Evolutionary conservation across 2,888 invertebrate genomes (phyloP), one percentile per base, ranked within the genome.

Genomic region (Meloe dianella): DNA sequence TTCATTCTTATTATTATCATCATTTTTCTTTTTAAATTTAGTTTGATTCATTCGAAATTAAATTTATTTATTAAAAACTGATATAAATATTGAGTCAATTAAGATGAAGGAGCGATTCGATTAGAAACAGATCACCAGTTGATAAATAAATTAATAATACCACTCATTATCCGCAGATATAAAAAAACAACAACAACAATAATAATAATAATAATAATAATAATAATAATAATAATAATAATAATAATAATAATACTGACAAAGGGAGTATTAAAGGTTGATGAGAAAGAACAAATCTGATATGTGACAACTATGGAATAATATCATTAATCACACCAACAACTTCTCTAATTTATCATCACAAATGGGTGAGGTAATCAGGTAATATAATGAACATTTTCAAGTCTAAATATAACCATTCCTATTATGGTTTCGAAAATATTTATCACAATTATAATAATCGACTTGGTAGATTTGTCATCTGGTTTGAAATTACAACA

Each of bases 341-440:
- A 63, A 62, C 66, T 63, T 60, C 29, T 47, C 63, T 63, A 66
- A 66, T 66, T 66, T 63, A 66, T 66, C 66, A 63, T 54, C 54
- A 54, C 54, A 54, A 54, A 54, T 54, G 54, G 54, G 54, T 54
- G 54, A 54, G 24, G 54, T 54, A 54, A 54, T 54, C 54, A 54
- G 54, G 54, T 54, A 54, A 54, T 54, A 54, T 54, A 54, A 54
- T 54, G 54, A 54, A 24, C 54, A 54, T 54, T 54, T 54, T 54
- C 54, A 54, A 54, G 5, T 54, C 54, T 54, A 54, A 54, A 54
- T 24, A 54, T 54, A 54, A 54, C 54, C 12, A 6, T 24, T 24
- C 24, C 22, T 54, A 54, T 54, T 54, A 6, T 12, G 24, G 24
- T 24, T 12, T 54, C 12, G 20, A 54, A 54, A 54, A 54, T 54